A percentile compares a stretch with the other conserved stretches of the same genome.
Evolutionary conservation across 2,797 vertebrate genomes (phyloP).

Genomic region (Parauchenoglanis punctatus): DNA sequence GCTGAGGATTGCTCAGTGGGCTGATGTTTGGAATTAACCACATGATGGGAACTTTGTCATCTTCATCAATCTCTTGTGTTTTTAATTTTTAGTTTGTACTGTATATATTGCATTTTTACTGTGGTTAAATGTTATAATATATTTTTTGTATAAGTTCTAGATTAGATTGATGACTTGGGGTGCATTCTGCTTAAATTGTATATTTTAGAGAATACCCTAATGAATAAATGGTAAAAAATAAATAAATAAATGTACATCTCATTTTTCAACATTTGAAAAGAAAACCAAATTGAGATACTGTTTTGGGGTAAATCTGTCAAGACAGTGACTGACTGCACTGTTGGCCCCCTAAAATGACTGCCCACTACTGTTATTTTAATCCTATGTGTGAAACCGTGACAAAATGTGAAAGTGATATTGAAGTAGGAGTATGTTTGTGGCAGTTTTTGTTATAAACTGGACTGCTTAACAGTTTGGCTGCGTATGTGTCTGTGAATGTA

Average conservation of each 20-base stretch:
- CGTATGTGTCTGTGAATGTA: too few species aligned
- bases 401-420: conserved; percentile 35
- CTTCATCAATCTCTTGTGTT: neutral
- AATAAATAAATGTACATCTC: neutral
- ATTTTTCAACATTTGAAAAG: neutral
- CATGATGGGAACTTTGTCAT: neutral
- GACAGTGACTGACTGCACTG: conserved; percentile 21
- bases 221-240: neutral
- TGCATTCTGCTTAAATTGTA: neutral
- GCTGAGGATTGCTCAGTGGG: neutral
- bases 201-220: neutral
- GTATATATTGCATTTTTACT: neutral
- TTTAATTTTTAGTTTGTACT: neutral
- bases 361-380: conserved; percentile 29
- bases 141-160: neutral
- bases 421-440: conserved; percentile 30
- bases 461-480: conserved; percentile 13
- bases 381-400: conserved; percentile 43
- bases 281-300: neutral
- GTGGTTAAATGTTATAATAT: neutral
- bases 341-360: conserved; percentile 29
- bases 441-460: conserved; percentile 33
- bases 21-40: conserved; percentile 2
- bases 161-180: neutral
- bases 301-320: conserved; percentile 5